Base-by-base conservation (phyloP, 2,797 vertebrate species). In the Gadopsis marmoratus region DNA sequence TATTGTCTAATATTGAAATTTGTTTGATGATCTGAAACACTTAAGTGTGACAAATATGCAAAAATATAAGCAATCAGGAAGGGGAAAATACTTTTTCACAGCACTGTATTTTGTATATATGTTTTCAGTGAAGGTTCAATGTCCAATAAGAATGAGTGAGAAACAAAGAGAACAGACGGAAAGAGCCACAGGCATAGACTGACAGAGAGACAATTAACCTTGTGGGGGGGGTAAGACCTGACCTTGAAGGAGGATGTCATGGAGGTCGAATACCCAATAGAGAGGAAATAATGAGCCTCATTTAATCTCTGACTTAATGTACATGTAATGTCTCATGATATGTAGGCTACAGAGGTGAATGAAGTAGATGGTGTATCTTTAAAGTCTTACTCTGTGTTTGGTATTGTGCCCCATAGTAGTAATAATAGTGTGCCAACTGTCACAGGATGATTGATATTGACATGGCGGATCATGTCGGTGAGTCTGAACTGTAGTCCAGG, bases 231-330 rank as follows among this genome's bases (percentile, higher is more conserved):
- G n/a, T 29, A 29, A 31, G 7, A 17, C 12, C 50, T 23, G 66
- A 76, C 78, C 75, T 74, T 74, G 71, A 64, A 61, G 29, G 37
- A 35, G 53, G 8, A 71, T 39, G 19, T 76, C 5, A 67, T 35
- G 10, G 53, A 61, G 70, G 77, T 63, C 12, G 11, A 74, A 75
- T 48, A 37, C 33, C 41, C 26, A 55, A 55, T 64, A 63, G 59
- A 76, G 21, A 43, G 26, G 21, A 66, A 56, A 56, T 75, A 33
- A 79, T 58, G 50, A 78, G 39, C 47, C 21, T 48, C 35, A 39
- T 78, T 81, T 64, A 68, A 65, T 70, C 5, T 0, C 58, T 16
- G n/a, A 14, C 65, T 71, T 70, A 60, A 84, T 72, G 72, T 58
- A 26, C 26, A 26, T 26, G 26, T 26, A 26, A 1, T 26, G 39